Percentiles rank a stretch among this genome's conserved stretches.
Conservation (phyloP, 2,888 invertebrate species). For the Drosophila formosana region DNA sequence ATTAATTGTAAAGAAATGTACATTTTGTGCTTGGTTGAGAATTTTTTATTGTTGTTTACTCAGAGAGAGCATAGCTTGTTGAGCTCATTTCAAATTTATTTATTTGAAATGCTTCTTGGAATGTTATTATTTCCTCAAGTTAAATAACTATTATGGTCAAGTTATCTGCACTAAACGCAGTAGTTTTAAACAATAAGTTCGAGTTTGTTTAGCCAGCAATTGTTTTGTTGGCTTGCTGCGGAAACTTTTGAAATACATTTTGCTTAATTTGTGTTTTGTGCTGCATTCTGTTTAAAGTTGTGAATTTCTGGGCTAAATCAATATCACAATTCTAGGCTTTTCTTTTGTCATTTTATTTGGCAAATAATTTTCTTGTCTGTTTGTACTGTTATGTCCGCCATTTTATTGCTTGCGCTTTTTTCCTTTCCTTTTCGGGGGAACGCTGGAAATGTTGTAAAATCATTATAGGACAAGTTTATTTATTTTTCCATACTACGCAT, state of each 20-base stretch:
- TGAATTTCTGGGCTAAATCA: constrained; percentile 12
- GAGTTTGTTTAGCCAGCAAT: background rate
- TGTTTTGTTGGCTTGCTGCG: too few relatives aligned
- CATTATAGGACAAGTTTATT: constrained; percentile 64
- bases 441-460: constrained; percentile 42
- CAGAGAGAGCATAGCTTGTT: too few relatives aligned
- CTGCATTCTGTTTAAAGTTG: background rate
- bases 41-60: too few relatives aligned
- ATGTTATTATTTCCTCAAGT: background rate
- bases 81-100: background rate
- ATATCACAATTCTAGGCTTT: constrained; percentile 20
- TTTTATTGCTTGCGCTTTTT: constrained; percentile 11
- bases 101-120: background rate
- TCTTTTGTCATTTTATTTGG: constrained; percentile 27
- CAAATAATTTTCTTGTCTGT: constrained; percentile 37
- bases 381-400: constrained; percentile 6
- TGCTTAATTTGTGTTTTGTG: background rate
- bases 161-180: background rate
- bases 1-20: background rate
- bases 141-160: background rate
- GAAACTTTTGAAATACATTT: background rate
- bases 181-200: background rate
- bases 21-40: too few relatives aligned
- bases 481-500: constrained; percentile 53
- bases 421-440: background rate